Base-by-base conservation (phyloP, 2,888 invertebrate genomes). In the Dascillus cervinus region DNA sequence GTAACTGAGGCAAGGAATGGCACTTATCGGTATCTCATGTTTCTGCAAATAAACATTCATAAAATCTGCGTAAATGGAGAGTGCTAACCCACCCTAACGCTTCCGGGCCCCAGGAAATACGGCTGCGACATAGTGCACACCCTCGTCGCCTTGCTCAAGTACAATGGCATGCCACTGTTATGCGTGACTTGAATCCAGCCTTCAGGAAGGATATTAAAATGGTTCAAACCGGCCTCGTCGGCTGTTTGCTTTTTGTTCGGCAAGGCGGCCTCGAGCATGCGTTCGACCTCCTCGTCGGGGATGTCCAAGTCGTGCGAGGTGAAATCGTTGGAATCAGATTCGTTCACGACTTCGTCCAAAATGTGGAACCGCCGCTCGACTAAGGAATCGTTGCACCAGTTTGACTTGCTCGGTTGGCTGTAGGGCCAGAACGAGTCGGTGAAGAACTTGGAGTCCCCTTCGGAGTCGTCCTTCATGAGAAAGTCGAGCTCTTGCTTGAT, bases 181-280 rank as follows among this genome's bases (percentile, higher is more conserved):
- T 98, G 98, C 0, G 87, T 87, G 11, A 95, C 85, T 70, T 87
- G 82, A 42, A 95, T 82, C 98, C 98, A 98, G 33, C 94, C 95
- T 64, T 92, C 84, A 0, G 98, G 98, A 13, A 98, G 69, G n/a
- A 92, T 82, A 57, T 96, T 94, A 64, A 94, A 94, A 56, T 90
- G 89, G 67, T 94, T 91, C 34, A 55, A 46, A 32, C 52, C 55
- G 5, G 59, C 59, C 26, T 75, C 53, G 72, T 72, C 47, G 70
- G 75, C 36, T 69, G 75, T 30, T 65, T 74, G 55, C 33, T 61
- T 62, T 29, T 56, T 59, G 28, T 43, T 52, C 13, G 47, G 49
- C 11, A 86, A 62, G 40, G 81, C 79, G 56, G 84, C 86, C 37
- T 90, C 89, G 28, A 90, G 63, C 77, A 90, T 82, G 52, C 79